A percentile compares a stretch with the other conserved stretches of the same genome.
Evolutionary conservation across 2,113 vertebrate genomes (phyloP).

Genomic region (Salvelinus namaycush): DNA sequence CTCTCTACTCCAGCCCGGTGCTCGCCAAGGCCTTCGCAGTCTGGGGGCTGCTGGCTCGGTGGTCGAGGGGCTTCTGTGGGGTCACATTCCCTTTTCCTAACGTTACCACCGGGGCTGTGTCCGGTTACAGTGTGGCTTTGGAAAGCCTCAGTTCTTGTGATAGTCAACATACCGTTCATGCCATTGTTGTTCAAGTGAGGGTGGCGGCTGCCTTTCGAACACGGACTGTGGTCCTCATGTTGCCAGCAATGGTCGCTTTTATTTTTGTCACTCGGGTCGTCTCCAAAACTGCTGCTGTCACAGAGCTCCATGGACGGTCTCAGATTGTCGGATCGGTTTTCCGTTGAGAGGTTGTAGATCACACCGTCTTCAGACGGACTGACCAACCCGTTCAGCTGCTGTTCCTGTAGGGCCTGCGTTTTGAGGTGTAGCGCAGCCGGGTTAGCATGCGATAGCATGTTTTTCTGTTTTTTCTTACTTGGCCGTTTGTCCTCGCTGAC

Average conservation of each 20-base stretch:
- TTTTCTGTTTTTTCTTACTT: constrained; percentile 70
- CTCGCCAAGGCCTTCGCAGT: constrained; percentile 46
- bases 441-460: constrained; percentile 74
- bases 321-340: constrained; percentile 63
- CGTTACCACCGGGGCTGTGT: constrained; percentile 32
- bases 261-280: constrained; percentile 59
- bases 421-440: constrained; percentile 78
- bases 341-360: too few relatives aligned
- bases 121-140: constrained; percentile 25
- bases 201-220: constrained; percentile 67
- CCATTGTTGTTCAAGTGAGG: constrained; percentile 66
- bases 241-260: constrained; percentile 64
- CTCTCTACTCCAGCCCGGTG: constrained; percentile 66
- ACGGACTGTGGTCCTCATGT: constrained; percentile 61
- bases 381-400: constrained; percentile 89
- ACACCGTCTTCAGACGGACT: constrained; percentile 66
- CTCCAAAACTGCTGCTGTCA: constrained; percentile 64
- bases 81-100: constrained; percentile 47
- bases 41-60: constrained; percentile 30
- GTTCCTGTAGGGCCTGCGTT: constrained; percentile 76
- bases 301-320: constrained; percentile 57
- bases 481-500: constrained; percentile 61
- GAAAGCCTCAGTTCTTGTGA: constrained; percentile 56
- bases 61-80: constrained; percentile 74
- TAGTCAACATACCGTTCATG: constrained; percentile 66